Conservation (phyloP, 2,797 vertebrate species). For the Hemibagrus guttatus region DNA sequence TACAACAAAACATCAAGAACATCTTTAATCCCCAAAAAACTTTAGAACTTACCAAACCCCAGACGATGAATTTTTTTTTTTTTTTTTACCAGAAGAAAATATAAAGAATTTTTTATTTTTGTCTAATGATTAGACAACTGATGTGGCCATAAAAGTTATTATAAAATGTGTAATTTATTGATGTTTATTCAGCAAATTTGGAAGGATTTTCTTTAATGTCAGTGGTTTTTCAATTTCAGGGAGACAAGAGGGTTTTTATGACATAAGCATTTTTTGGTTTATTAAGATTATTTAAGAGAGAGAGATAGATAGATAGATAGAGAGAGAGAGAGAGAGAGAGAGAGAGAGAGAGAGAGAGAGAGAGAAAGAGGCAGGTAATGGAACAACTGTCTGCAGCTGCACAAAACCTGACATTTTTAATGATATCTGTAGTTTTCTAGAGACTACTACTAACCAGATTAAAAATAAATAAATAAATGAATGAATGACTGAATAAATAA, state of each 20-base stretch:
- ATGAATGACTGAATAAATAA: no score
- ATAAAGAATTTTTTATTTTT: no score
- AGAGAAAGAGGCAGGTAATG: no score
- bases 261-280: neutral
- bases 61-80: no score
- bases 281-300: neutral
- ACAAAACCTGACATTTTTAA: neutral
- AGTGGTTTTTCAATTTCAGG: neutral
- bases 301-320: no score
- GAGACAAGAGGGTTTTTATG: neutral
- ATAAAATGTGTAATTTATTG: neutral
- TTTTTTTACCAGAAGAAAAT: no score
- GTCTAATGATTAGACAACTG: neutral
- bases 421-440: neutral
- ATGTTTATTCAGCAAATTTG: neutral
- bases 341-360: no score
- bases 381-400: neutral
- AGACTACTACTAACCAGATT: neutral
- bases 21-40: no score
- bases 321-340: no score
- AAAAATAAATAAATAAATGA: no score
- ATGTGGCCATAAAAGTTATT: neutral
- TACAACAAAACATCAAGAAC: no score
- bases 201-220: neutral
- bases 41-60: no score